Base-by-base conservation (phyloP, 2,888 invertebrate genomes). In the Calephelis perditalis region DNA sequence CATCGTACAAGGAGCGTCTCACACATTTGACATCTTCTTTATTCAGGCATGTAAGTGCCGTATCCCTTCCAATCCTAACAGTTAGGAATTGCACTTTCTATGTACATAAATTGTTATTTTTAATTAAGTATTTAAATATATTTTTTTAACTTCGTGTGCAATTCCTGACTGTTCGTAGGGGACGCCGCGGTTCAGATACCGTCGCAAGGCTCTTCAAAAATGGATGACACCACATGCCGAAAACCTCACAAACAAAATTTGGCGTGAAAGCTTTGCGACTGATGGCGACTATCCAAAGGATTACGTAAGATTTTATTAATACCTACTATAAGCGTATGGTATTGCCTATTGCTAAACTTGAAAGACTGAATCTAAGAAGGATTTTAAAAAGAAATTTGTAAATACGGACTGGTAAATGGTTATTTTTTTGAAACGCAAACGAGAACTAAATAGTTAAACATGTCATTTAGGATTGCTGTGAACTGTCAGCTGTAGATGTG, bases 161-260 rank as follows among this genome's bases (percentile, higher is more conserved):
- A 82, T 83, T 84, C 82, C 82, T 83, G 72, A 71, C 79, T 85
- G 80, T 78, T 79, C 73, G 70, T 80, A 84, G 83, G 70, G 58
- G 45, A 66, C 67, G 69, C 68, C 67, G 61, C 63, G 65, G 15
- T 72, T 73, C 55, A 74, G 75, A 44, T 63, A 64, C 36, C 68
- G 64, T 61, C 75, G 73, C 12, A 68, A 65, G 43, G 70, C 62
- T 8, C 72, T 80, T 57, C 79, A 73, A 36, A 73, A 68, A 65
- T 86, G 87, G 87, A 88, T 87, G 87, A 75, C 82, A 43, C 81
- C 84, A 45, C 72, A 75, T 12, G 87, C 87, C 44, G 81, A 84
- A 63, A 73, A 79, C 59, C 79, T 88, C n/a, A 76, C 86, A 9
- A 69, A 74, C 36, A 75, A 79, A 60, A 70, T 88, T 65, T 81